Percentiles rank a stretch among this genome's conserved stretches.
phyloP scores from a whole-genome alignment of 2,113 vertebrate genomes.

The Melanerpes aurifrons region DNA sequence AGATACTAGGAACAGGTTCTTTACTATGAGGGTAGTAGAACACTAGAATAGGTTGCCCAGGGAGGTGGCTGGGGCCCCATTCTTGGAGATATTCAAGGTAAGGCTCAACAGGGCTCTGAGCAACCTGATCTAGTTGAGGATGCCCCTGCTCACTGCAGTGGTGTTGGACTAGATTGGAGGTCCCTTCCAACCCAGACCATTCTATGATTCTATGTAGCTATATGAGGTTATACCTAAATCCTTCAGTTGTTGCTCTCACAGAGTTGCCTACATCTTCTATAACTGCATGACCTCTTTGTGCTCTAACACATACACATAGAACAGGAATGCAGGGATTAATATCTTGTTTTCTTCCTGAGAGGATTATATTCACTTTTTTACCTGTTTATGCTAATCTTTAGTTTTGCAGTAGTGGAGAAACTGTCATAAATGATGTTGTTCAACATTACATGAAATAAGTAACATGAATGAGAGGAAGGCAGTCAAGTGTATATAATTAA shows the following conservation, averaged over 20 bases:
- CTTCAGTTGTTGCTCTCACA: background rate
- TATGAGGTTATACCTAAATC: background rate
- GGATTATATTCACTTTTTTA: background rate
- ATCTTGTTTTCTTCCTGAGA: background rate
- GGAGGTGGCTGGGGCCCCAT: too few species aligned
- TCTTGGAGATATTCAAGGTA: too few species aligned
- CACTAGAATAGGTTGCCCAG: too few species aligned
- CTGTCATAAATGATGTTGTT: background rate
- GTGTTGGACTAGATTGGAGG: too few species aligned
- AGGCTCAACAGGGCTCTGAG: too few species aligned
- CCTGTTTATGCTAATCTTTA: background rate
- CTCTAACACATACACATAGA: background rate
- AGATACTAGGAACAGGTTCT: too few species aligned
- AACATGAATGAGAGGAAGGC: background rate
- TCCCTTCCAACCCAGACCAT: too few species aligned
- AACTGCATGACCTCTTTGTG: background rate
- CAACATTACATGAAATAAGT: background rate
- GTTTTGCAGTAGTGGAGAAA: background rate
- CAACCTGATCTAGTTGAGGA: too few species aligned
- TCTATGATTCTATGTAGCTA: background rate
- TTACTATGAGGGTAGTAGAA: too few species aligned
- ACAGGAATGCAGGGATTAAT: background rate
- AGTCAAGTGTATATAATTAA: background rate
- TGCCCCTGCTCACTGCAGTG: too few species aligned
- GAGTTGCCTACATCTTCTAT: background rate